Evolutionary conservation across 2,797 vertebrate species (phyloP).

Genomic region (Helicolenus hilgendorfi): DNA sequence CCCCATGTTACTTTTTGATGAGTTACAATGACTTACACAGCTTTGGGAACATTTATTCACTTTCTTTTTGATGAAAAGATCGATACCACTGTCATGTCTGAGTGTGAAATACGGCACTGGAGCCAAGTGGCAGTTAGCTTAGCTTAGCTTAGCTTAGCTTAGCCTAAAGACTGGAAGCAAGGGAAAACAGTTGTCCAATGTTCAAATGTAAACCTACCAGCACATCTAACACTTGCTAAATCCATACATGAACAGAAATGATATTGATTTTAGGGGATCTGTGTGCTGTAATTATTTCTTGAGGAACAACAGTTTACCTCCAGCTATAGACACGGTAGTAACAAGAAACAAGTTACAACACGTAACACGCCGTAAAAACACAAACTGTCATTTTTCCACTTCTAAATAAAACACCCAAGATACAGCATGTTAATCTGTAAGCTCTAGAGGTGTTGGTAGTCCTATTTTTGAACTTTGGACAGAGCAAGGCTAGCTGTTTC

Average conservation of each 20-base stretch:
- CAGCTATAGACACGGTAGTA: not conserved
- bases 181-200: not conserved
- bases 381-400: not conserved
- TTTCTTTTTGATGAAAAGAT: not conserved
- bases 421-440: not conserved
- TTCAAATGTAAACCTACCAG: not conserved
- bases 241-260: not conserved
- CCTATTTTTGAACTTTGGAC: not conserved
- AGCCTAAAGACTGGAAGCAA: not conserved
- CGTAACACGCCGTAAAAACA: not conserved
- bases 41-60: not conserved
- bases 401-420: not conserved
- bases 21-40: not conserved
- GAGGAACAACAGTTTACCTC: not conserved
- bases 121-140: not conserved
- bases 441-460: not conserved
- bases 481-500: not conserved
- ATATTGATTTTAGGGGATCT: not conserved
- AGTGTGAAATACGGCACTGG: not conserved
- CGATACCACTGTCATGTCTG: not conserved
- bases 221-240: not conserved
- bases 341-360: not conserved
- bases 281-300: not conserved
- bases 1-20: not conserved
- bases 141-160: not conserved